Percentiles rank a stretch among this genome's conserved stretches.
Conservation (phyloP, 1,140 invertebrate species). For the Brachionus asplanchnoidis region DNA sequence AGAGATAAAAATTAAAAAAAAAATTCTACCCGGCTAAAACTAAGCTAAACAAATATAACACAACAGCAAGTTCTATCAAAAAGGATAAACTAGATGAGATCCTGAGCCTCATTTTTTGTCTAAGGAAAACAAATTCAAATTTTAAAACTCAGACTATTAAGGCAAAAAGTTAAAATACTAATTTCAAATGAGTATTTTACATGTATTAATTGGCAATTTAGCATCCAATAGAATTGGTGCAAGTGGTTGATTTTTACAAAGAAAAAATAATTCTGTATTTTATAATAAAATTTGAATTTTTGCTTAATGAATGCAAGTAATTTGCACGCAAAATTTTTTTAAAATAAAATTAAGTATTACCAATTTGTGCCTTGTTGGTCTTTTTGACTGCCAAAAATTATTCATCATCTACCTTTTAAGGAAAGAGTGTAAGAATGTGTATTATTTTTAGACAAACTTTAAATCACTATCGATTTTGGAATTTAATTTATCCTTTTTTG, state of each 20-base stretch:
- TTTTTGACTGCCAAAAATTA: not conserved
- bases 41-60: not conserved
- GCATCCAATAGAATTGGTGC: constrained; percentile 33
- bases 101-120: not conserved
- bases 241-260: constrained; percentile 23
- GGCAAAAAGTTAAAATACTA: not conserved
- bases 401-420: not conserved
- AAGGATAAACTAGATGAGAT: not conserved
- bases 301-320: not conserved
- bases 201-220: constrained; percentile 23
- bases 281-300: not conserved
- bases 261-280: not conserved
- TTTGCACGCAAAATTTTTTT: not conserved
- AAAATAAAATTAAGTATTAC: not conserved
- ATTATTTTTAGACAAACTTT: no score
- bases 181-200: constrained; percentile 24
- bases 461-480: no score
- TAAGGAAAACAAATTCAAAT: not conserved
- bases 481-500: not conserved
- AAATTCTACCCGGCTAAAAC: constrained; percentile 16
- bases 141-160: not conserved
- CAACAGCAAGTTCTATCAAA: not conserved
- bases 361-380: not conserved
- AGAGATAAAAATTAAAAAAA: not conserved
- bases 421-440: not conserved